Conservation (phyloP, 1,140 invertebrate species). For the Drosophila auraria region DNA sequence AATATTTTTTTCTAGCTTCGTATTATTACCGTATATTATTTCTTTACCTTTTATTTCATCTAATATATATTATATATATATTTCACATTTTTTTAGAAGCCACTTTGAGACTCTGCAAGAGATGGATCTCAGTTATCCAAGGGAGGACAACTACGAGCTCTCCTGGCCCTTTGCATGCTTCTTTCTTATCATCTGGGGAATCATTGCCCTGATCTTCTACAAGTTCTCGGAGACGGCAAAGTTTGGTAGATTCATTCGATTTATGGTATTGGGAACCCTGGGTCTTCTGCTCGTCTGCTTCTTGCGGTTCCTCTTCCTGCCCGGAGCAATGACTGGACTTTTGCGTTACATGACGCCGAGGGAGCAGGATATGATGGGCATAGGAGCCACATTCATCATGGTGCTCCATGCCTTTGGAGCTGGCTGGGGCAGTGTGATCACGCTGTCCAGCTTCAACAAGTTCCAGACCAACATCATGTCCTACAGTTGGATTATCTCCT, state of each 20-base stretch:
- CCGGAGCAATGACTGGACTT: constrained; percentile 91
- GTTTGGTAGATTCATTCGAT: constrained; percentile 65
- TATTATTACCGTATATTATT: not conserved
- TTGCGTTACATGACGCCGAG: constrained; percentile 91
- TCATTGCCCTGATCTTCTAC: constrained; percentile 57
- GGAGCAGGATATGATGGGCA: constrained; percentile 17
- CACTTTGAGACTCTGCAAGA: constrained; percentile 28
- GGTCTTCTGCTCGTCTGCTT: constrained; percentile 49
- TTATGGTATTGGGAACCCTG: constrained; percentile 45
- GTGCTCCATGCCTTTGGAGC: constrained; percentile 89
- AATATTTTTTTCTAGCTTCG: too few species aligned
- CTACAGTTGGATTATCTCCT: constrained; percentile 71
- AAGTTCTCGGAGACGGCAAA: constrained; percentile 60
- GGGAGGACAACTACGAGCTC: not conserved
- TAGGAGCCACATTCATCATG: constrained; percentile 30
- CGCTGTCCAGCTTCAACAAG: constrained; percentile 95
- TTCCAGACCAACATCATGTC: constrained; percentile 91
- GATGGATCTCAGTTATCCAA: fast-evolving
- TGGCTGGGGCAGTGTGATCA: constrained; percentile 95
- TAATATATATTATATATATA: not conserved
- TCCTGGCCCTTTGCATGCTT: constrained; percentile 48
- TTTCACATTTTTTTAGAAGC: constrained; percentile 10
- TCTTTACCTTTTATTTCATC: not conserved
- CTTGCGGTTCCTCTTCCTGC: constrained; percentile 85
- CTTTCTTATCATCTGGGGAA: constrained; percentile 45